Base-by-base conservation (phyloP, 2,797 vertebrate species). In the Alfaro cultratus region DNA sequence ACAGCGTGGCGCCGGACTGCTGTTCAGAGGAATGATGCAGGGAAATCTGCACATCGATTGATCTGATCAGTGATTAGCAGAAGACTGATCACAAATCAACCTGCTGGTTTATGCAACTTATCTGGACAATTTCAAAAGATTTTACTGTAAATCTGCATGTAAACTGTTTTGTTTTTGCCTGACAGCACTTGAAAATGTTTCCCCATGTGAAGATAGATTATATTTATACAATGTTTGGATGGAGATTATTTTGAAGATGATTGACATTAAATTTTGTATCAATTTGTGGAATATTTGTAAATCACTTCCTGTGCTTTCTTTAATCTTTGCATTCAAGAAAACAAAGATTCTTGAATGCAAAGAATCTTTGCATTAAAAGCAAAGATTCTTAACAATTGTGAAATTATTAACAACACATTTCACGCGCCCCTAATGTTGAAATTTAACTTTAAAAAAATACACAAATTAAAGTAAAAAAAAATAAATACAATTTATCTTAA, bases 1-100 rank as follows among this genome's bases (percentile, higher is more conserved):
- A 99, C 94, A 97, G 97, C 87, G 92, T 99, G 75, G 92, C 97
- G 5, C 95, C 89, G 80, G 96, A 94, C 90, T 90, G 86, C 46
- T 11, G 89, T 49, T 76, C 90, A 12, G 94, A 95, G 12, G 95
- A 77, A 13, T 80, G 21, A 67, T 12, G 12, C 57, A 6, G 57
- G 1, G 15, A 46, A 46, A 5, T 1, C 12, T 60, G 29, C 4
- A 13, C 60, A 39, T 67, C 60, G 7, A 9, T 23, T 15, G 62
- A 39, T 21, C 62, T 36, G 60, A 67, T 39, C 64, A 26, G 36
- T 1, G 23, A 68, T 6, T 26, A 46, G 45, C 34, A 62, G 34
- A 79, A 15, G 29, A 16, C 29, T 60, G 68, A 79, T 70, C 70
- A 43, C n/a, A 31, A 43, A 68, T 13, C 15, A 73, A n/a, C 41